Evolutionary conservation across 2,888 invertebrate species (phyloP), one percentile per base, ranked within the genome.

Genomic region (Eulithis prunata): DNA sequence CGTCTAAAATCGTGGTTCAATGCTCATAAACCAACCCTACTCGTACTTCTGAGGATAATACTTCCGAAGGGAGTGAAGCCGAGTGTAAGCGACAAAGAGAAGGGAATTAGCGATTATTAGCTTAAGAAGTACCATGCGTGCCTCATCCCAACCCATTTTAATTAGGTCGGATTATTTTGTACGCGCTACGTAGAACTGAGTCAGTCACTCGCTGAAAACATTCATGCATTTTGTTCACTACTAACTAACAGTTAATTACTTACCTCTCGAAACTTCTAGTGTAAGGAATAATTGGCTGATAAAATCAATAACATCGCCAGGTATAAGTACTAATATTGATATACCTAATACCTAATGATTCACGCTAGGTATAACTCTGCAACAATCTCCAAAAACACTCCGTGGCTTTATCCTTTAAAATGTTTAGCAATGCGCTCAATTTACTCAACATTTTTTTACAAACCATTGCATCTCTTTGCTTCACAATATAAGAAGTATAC

Each of bases 161-260:
- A 71, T 71, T 66, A 69, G 64, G 56, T 12, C 43, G 65, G 69
- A 68, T 69, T 66, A 71, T 62, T 64, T 61, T 58, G 58, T 59
- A 59, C 61, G 63, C 59, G 59, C 49, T n/a, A 54, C 56, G 58
- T 58, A 58, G 58, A 52, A 66, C 43, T 58, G 47, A 62, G 66
- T 59, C 57, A 62, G 66, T 59, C 57, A 61, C 53, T 43, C 43
- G 41, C 32, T 49, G 32, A 45, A 45, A 52, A 47, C 45, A 47
- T 63, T 10, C 14, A 57, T 38, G 4, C 36, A 45, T 14, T 47
- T 51, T 28, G n/a, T 53, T 28, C 41, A 47, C n/a, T 32, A 45
- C 14, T 45, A 36, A 4, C 6, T 32, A 32, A 49, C 10, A 32
- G 32, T 41, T 13, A 13, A 51, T 49, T 57, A 57, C 13, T 43